A percentile compares a stretch with the other conserved stretches of the same genome.
Conservation (phyloP, 1,140 invertebrate genomes). For the Bradysia coprophila region DNA sequence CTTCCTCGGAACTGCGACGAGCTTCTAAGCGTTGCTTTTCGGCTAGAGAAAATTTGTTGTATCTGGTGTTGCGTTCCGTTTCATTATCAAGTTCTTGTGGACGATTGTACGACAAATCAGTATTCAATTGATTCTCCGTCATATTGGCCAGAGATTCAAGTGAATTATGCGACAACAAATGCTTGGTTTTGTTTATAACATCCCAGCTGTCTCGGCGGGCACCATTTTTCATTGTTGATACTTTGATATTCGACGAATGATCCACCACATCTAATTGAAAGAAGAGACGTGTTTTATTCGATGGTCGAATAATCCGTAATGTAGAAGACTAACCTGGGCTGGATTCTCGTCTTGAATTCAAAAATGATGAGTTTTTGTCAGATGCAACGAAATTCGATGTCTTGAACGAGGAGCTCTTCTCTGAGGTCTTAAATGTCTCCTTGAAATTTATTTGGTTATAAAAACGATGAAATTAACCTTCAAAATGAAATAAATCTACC, state of each 20-base stretch:
- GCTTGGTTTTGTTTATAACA: conserved; percentile 57
- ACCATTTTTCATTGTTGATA: conserved; percentile 41
- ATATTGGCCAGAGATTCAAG: conserved; percentile 47
- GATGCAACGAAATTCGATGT: conserved; percentile 17
- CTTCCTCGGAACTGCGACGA: conserved; percentile 13
- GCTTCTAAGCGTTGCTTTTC: conserved; percentile 12
- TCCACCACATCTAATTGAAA: conserved; percentile 36
- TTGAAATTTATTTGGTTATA: not conserved
- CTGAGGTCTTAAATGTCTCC: conserved; percentile 11
- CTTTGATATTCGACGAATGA: conserved; percentile 46
- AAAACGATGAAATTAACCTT: too few relatives aligned
- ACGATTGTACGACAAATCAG: conserved; percentile 23
- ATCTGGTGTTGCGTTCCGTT: conserved; percentile 34
- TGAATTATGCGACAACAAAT: conserved; percentile 41
- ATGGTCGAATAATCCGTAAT: conserved; percentile 7
- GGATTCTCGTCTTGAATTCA: not conserved
- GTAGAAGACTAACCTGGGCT: not conserved
- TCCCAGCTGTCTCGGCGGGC: conserved; percentile 60
- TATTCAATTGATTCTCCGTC: conserved; percentile 30
- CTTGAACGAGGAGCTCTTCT: conserved; percentile 21
- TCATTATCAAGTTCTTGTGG: conserved; percentile 28
- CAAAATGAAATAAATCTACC: too few relatives aligned
- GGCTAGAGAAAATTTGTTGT: conserved; percentile 31
- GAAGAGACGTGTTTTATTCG: conserved; percentile 19
- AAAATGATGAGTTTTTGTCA: conserved; percentile 12